Base-by-base conservation (phyloP, 2,888 invertebrate genomes). In the Auanema sp. region DNA sequence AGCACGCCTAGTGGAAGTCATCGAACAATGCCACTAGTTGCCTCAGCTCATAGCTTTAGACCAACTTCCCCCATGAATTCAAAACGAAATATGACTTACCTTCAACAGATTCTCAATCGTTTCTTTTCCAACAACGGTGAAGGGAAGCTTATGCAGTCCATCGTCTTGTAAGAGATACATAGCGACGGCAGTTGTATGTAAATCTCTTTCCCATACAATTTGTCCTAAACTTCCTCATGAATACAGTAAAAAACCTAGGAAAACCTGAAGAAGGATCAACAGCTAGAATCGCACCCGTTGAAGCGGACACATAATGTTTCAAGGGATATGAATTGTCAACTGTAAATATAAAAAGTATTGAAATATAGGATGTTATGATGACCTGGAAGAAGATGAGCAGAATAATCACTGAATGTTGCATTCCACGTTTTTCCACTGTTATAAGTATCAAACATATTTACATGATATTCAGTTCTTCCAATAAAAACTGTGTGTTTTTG, bases 321-420 rank as follows among this genome's bases (percentile, higher is more conserved):
- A 79, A 70, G 8, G 76, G 72, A 65, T 83, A 83, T 40, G 62
- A 41, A 8, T 58, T 54, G 21, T 80, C 80, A 12, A 66, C 83
- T 80, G 60, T 57, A 81, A 69, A 40, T 24, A 55, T 33, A 58
- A 33, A 57, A 55, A 51, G 12, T n/a, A 12, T n/a, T 53, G 23
- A 56, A n/a, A n/a, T n/a, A n/a, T n/a, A n/a, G n/a, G n/a, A 57
- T 14, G 3, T 12, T 50, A 25, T 12, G 21, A 14, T 10, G 43
- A 89, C 89, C 72, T 40, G 83, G 77, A 24, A 84, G 79, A 90
- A 91, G 70, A 90, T 90, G 83, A 0, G 86, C 84, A 1, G 94
- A 90, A 84, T 97, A 98, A 86, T 96, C 96, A 81, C 90, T 92
- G 86, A 92, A 97, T 0, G 96, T 96, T 5, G 96, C 92, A 86